A percentile compares a stretch with the other conserved stretches of the same genome.
These are phyloP conservation scores for Apogon talboti DNA, from an alignment of 2,797 vertebrate genomes.

Conservation along the genomic window DNA sequence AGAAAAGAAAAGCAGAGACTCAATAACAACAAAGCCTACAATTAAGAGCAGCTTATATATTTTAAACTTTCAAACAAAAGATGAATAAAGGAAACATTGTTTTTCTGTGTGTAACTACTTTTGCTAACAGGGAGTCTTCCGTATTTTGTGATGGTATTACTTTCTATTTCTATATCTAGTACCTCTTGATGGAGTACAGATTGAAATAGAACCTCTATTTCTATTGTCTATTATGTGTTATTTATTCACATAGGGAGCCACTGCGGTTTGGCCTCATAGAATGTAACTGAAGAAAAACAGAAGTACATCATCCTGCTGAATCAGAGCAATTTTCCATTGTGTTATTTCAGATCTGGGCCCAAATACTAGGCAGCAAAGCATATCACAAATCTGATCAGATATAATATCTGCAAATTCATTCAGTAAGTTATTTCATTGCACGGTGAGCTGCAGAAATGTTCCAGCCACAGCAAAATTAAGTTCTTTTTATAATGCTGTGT, in stretches of 20 bases:
- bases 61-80: conserved; percentile 23
- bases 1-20: conserved; percentile 44
- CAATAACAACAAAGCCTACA: conserved; percentile 43
- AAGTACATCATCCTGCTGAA: conserved; percentile 20
- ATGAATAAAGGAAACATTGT: conserved; percentile 6
- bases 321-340: conserved; percentile 10
- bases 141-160: conserved; percentile 1
- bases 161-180: not conserved
- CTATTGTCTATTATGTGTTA: conserved; percentile 16
- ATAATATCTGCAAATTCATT: conserved; percentile 28
- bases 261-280: conserved; percentile 1
- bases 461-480: conserved; percentile 68
- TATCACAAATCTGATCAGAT: conserved; percentile 29
- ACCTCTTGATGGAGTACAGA: too few species aligned
- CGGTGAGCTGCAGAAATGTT: conserved; percentile 30
- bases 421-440: conserved; percentile 27
- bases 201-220: not conserved
- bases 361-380: conserved; percentile 17
- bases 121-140: conserved; percentile 11
- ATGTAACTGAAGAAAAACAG: conserved; percentile 8
- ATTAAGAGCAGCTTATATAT: conserved; percentile 43
- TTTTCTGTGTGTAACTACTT: conserved; percentile 26
- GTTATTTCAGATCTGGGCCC: conserved; percentile 17
- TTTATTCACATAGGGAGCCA: conserved; percentile 16
- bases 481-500: conserved; percentile 75